phyloP scores from a whole-genome alignment of 92 coral and sea anemone genomes.

The Ricordea florida region DNA sequence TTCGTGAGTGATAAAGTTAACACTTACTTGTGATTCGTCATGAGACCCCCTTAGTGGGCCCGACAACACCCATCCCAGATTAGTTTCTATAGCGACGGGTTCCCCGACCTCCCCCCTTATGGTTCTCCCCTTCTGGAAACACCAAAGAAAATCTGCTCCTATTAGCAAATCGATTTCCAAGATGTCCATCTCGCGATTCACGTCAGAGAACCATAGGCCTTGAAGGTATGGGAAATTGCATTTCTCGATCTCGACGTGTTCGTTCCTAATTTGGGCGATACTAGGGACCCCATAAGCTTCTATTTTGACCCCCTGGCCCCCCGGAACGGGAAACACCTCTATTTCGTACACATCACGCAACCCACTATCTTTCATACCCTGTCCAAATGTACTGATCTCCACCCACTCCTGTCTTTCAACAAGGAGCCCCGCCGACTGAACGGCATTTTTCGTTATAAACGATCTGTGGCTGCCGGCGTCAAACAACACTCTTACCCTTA shows the following conservation, averaged over 20 bases:
- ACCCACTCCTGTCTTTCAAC: slow-evolving; percentile 15
- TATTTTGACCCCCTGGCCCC: slow-evolving; percentile 1
- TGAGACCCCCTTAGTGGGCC: slow-evolving; percentile 24
- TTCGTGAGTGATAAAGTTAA: background rate
- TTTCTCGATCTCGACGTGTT: slow-evolving; percentile 30
- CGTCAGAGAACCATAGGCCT: slow-evolving; percentile 66
- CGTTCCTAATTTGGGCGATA: slow-evolving; percentile 2
- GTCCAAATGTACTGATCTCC: slow-evolving; percentile 15
- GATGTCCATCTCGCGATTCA: slow-evolving; percentile 8
- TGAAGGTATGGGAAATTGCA: slow-evolving; percentile 42
- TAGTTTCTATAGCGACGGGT: slow-evolving; percentile 59
- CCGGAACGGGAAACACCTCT: slow-evolving; percentile 13
- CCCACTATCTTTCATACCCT: slow-evolving; percentile 8
- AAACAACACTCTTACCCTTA: slow-evolving; percentile 19
- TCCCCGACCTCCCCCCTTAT: slow-evolving; percentile 43
- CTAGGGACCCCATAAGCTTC: slow-evolving; percentile 37
- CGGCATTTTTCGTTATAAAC: slow-evolving; percentile 6
- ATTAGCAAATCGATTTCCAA: slow-evolving; percentile 52
- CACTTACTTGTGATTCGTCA: background rate
- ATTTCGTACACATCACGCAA: slow-evolving; percentile 5
- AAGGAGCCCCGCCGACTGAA: background rate
- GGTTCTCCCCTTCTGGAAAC: slow-evolving; percentile 45
- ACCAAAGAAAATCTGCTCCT: slow-evolving; percentile 69
- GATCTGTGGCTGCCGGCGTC: slow-evolving; percentile 37
- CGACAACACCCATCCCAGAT: slow-evolving; percentile 67